Evolutionary conservation across 2,797 vertebrate genomes (phyloP).

Genomic region (Synanceia verrucosa): DNA sequence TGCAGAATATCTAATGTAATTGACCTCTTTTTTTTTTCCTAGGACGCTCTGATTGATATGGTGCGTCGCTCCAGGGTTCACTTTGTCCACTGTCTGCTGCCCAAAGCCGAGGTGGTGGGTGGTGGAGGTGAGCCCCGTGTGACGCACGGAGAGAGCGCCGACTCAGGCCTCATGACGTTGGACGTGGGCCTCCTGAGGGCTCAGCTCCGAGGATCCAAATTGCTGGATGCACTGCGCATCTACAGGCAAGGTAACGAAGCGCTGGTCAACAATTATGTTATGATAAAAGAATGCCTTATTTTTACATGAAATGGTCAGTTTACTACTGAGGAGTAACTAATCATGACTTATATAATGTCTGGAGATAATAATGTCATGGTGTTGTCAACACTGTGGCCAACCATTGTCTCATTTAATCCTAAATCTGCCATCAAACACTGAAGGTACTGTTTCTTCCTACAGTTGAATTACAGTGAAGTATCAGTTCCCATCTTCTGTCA

Average conservation of each 20-base stretch:
- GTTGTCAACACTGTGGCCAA: not conserved
- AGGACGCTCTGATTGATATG: slow-evolving; percentile 97
- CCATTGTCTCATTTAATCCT: not conserved
- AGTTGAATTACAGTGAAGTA: not conserved
- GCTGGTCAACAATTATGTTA: accelerated
- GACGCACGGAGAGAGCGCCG: slow-evolving; percentile 87
- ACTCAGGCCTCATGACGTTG: slow-evolving; percentile 92
- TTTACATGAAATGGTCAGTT: not conserved
- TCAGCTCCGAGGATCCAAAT: slow-evolving; percentile 92
- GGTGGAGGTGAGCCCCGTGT: slow-evolving; percentile 87
- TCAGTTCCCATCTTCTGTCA: not conserved
- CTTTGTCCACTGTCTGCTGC: slow-evolving; percentile 94
- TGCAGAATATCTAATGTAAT: too few species aligned
- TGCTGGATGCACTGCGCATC: slow-evolving; percentile 93
- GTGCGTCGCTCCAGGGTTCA: slow-evolving; percentile 94
- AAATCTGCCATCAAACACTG: not conserved
- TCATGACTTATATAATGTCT: not conserved
- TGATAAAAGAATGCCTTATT: not conserved
- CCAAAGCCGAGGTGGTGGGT: slow-evolving; percentile 83
- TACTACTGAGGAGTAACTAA: not conserved
- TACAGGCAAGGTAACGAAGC: slow-evolving; percentile 91
- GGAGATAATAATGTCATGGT: not conserved
- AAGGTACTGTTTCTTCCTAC: not conserved
- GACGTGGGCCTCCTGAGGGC: slow-evolving; percentile 91
- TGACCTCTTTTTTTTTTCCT: slow-evolving; percentile 1